Evolutionary conservation across 2,113 vertebrate species (phyloP).

Genomic region (Coturnix japonica): DNA sequence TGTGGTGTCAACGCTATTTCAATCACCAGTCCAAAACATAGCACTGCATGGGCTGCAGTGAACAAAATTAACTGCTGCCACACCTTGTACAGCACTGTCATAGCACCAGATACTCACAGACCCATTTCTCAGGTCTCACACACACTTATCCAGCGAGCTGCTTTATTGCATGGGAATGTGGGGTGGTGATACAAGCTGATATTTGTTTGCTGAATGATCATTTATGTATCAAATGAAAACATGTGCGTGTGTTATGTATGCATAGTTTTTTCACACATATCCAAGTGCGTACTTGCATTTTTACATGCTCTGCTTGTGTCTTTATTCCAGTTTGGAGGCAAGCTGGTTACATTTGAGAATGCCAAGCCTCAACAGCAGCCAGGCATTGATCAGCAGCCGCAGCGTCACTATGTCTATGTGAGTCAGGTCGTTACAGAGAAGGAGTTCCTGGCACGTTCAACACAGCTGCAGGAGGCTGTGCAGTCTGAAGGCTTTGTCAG

Average conservation of each 20-base stretch:
- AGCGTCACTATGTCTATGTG: conserved; percentile 79
- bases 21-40: background rate
- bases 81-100: background rate
- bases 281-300: background rate
- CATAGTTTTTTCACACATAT: background rate
- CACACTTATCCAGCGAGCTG: background rate
- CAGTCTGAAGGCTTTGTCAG: conserved; percentile 82
- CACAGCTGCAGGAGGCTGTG: conserved; percentile 88
- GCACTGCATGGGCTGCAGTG: background rate
- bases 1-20: background rate
- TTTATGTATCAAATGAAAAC: background rate
- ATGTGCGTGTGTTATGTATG: accelerated
- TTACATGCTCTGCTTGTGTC: background rate
- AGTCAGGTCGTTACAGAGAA: conserved; percentile 95
- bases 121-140: background rate
- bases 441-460: conserved; percentile 86
- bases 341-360: conserved; percentile 90
- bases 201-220: background rate
- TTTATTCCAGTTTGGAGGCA: conserved; percentile 90
- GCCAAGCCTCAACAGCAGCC: conserved; percentile 76
- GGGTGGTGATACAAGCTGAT: background rate
- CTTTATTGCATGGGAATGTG: background rate
- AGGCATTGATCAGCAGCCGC: conserved; percentile 74
- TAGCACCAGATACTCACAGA: background rate
- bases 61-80: background rate